Conservation (phyloP, 1,140 invertebrate species). For the Onthophagus taurus region DNA sequence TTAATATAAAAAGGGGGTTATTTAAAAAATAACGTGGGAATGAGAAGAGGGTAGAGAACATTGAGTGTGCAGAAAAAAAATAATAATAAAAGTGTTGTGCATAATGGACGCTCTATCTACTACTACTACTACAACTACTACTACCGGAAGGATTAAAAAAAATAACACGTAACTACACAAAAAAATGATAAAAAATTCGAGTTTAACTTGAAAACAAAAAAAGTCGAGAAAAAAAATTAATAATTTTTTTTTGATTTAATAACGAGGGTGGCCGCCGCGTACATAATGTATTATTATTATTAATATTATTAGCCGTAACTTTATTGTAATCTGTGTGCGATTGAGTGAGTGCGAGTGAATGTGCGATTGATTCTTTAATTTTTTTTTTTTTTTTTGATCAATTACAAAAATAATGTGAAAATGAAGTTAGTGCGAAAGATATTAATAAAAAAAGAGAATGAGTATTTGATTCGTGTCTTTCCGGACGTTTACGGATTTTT, state of each 20-base stretch:
- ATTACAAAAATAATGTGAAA: not conserved
- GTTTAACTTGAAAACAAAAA: conserved; percentile 2
- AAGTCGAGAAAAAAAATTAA: too few relatives aligned
- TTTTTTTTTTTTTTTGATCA: not conserved
- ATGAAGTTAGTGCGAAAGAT: not conserved
- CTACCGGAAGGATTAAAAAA: not conserved
- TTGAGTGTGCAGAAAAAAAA: not conserved
- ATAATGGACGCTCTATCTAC: not conserved
- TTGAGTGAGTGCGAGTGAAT: not conserved
- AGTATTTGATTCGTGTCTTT: too few relatives aligned
- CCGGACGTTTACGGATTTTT: too few relatives aligned
- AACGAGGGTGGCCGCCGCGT: conserved; percentile 20
- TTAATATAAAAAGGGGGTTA: conserved; percentile 11
- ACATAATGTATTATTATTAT: conserved; percentile 36
- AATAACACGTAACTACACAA: too few relatives aligned
- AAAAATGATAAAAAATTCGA: conserved; percentile 2
- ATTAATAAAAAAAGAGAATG: too few relatives aligned
- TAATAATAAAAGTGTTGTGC: conserved; percentile 4
- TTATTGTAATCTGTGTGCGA: conserved; percentile 26
- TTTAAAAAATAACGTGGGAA: not conserved
- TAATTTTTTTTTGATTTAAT: too few relatives aligned
- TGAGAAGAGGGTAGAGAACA: conserved; percentile 9
- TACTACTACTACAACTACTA: conserved; percentile 3
- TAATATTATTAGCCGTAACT: conserved; percentile 31
- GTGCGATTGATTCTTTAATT: not conserved